Evolutionary conservation across 2,888 invertebrate genomes (phyloP), one percentile per base, ranked within the genome.

Genomic region (Troglohyphantes excavatus): DNA sequence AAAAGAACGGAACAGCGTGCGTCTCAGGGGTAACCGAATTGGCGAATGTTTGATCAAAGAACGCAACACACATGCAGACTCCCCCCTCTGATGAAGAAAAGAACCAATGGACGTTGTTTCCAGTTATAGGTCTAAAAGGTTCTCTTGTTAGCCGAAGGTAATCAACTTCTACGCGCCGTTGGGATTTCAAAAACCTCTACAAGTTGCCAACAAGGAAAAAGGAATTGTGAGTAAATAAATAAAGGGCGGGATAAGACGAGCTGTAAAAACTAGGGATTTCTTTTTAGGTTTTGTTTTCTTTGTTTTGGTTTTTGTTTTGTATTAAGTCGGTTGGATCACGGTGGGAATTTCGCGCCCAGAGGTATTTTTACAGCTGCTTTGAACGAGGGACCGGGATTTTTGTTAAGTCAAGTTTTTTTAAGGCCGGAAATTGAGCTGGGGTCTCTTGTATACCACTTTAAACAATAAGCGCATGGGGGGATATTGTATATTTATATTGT

Each of bases 151-250:
- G 82, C 82, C 23, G 39, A 72, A 82, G 82, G 82, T 82, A 82
- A 82, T 82, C 82, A 82, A 82, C 82, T 82, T 70, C 61, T 82
- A 82, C 63, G 82, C 61, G 82, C 82, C 82, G 70, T 59, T 70
- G 82, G 82, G 82, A 82, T 82, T 82, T 82, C 82, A 82, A 82
- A 82, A 82, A 70, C 82, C 70, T 82, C 82, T 70, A 82, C 82
- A 82, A 82, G 82, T 82, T 82, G 82, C 82, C 70, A 82, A 72
- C 68, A 61, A 70, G 61, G 23, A 61, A 46, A 43, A 72, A 72
- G 72, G 72, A 82, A 82, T 72, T 39, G 82, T 29, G 29, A 70
- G 70, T 82, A 82, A 82, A 82, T 82, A 82, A 82, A 82, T 82
- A 82, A 82, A 61, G 61, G n/a, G 6, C 17, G 72, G 27, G 43